Base-by-base conservation (phyloP, 2,888 invertebrate genomes). In the Bombylius discolor region DNA sequence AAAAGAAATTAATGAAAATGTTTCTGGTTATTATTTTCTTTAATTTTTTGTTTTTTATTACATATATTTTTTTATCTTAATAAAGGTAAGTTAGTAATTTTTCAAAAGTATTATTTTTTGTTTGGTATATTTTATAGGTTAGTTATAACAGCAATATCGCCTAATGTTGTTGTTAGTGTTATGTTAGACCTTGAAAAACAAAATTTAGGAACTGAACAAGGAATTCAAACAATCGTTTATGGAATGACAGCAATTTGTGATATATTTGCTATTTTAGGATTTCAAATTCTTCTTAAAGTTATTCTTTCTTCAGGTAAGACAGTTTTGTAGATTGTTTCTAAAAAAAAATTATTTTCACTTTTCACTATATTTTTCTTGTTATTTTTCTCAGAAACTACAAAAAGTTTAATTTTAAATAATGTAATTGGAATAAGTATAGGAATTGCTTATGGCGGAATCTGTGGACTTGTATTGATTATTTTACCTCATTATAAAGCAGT, bases 91-190 rank as follows among this genome's bases (percentile, higher is more conserved):
- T 23, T 23, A 23, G 23, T 23, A 23, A 23, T 23, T 23, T 23
- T 23, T 58, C 60, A 14, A 56, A 42, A 12, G 5, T 23, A 50
- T 23, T 14, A 52, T 23, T n/a, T n/a, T 50, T n/a, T 58, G n/a
- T 57, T 50, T n/a, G 46, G 23, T 23, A 55, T 56, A 60, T 56
- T 50, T 63, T 63, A 46, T 61, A 82, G 82, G 44, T 77, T 82
- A 64, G 76, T 81, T 5, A 68, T 83, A 62, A 81, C 83, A 23
- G 85, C 85, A 5, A 84, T 87, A 2, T 84, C 84, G 0, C 85
- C 86, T 2, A 87, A 87, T 58, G 85, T 87, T 44, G 82, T 86
- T 49, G 85, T 87, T 31, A 85, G 86, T 0, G 79, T 81, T 12
- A 77, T 87, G 69, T 73, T 87, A 31, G 70, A 74, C 56, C 71